Conservation (phyloP, 2,113 vertebrate genomes). For the Nycticryphes semicollaris region DNA sequence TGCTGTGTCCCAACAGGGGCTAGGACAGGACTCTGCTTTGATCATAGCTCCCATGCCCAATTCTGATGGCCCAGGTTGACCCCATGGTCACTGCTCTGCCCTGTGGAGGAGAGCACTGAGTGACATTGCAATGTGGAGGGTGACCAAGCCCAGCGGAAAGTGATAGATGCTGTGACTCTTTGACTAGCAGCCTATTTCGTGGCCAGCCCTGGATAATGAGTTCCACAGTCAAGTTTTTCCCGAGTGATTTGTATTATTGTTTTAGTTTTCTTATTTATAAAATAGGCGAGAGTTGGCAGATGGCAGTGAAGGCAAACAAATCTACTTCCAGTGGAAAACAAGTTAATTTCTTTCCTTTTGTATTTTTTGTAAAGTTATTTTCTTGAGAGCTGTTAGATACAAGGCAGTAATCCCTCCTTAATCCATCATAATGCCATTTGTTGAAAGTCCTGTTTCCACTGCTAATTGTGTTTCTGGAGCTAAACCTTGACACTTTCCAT, state of each 20-base stretch:
- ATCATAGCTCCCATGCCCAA: fast-evolving
- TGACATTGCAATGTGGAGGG: fast-evolving
- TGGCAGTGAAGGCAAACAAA: slow-evolving; percentile 56
- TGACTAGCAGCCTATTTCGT: fast-evolving
- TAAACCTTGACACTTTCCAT: not conserved
- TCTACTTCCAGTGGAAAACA: slow-evolving; percentile 9
- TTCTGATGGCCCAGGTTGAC: fast-evolving
- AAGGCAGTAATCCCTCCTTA: slow-evolving; percentile 54
- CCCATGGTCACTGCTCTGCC: fast-evolving
- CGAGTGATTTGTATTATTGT: not conserved
- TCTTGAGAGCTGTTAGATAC: slow-evolving; percentile 36
- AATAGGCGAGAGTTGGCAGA: slow-evolving; percentile 39
- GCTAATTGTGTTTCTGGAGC: slow-evolving; percentile 60
- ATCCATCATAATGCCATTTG: slow-evolving; percentile 66
- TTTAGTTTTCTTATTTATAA: not conserved
- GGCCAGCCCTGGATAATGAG: fast-evolving
- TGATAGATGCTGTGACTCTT: not conserved
- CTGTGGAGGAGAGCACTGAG: fast-evolving
- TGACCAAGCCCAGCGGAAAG: fast-evolving
- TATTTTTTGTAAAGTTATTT: slow-evolving; percentile 1
- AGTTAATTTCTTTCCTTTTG: slow-evolving; percentile 14
- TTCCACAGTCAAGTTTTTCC: not conserved
- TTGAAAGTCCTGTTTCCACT: slow-evolving; percentile 32
- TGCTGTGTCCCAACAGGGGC: too few species aligned
- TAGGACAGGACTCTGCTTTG: not conserved